These are phyloP conservation scores for Subacronicta megacephala DNA, from an alignment of 2,888 invertebrate genomes.

Conservation along the genomic window DNA sequence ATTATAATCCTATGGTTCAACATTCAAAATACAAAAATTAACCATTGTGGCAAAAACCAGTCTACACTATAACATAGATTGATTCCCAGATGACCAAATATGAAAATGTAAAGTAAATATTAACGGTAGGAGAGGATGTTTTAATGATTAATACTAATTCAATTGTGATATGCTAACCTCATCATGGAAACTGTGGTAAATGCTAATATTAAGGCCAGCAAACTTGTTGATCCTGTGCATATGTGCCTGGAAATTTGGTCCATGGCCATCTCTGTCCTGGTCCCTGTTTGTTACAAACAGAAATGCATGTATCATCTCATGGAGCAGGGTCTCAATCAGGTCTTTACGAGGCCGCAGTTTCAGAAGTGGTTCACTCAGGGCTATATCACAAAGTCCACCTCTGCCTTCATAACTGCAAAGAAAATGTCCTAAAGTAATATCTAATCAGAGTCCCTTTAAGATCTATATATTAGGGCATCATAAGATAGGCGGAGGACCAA, in stretches of 20 bases:
- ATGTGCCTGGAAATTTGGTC: slow-evolving; percentile 97
- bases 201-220: slow-evolving; percentile 96
- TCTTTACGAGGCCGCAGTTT: slow-evolving; percentile 98
- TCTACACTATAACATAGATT: not conserved
- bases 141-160: too few relatives aligned
- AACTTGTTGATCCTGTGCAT: slow-evolving; percentile 97
- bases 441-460: too few relatives aligned
- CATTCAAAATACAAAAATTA: too few relatives aligned
- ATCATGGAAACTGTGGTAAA: slow-evolving; percentile 98
- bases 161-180: slow-evolving; percentile 91
- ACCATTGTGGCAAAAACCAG: not conserved
- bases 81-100: too few relatives aligned
- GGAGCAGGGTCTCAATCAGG: slow-evolving; percentile 98
- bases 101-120: too few relatives aligned
- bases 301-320: slow-evolving; percentile 99
- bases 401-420: slow-evolving; percentile 91
- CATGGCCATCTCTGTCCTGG: slow-evolving; percentile 97
- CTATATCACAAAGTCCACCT: slow-evolving; percentile 94
- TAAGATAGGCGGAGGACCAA: too few relatives aligned
- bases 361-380: slow-evolving; percentile 97
- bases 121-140: too few relatives aligned
- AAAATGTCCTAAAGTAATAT: not conserved
- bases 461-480: too few relatives aligned
- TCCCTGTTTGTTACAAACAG: slow-evolving; percentile 96
- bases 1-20: too few relatives aligned